phyloP scores from a whole-genome alignment of 2,113 vertebrate genomes.

The Probosciger aterrimus region DNA sequence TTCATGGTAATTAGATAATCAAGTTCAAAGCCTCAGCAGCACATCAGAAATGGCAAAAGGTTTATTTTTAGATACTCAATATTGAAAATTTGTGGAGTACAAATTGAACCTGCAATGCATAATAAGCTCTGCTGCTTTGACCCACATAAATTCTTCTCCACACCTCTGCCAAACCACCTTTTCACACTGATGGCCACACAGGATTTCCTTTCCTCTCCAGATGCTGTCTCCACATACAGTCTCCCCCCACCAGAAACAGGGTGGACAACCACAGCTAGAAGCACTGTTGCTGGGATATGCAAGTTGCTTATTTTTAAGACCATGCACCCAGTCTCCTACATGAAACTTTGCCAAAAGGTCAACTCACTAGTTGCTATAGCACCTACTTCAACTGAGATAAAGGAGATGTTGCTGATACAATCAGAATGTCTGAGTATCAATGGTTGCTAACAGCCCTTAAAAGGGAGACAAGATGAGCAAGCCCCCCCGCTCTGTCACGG shows the following conservation, averaged over 20 bases:
- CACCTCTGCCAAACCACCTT: not conserved
- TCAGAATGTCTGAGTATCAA: not conserved
- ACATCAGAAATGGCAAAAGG: not conserved
- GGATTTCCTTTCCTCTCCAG: not conserved
- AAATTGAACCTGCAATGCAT: not conserved
- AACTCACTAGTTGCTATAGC: not conserved
- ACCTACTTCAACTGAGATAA: not conserved
- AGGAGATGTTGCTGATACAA: not conserved
- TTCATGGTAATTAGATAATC: constrained; percentile 18
- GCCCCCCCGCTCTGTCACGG: fast-evolving
- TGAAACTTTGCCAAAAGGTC: not conserved
- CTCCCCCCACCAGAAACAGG: not conserved
- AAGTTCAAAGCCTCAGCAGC: constrained; percentile 13
- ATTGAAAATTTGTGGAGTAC: not conserved
- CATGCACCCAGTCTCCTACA: not conserved
- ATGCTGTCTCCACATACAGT: not conserved
- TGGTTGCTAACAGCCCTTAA: not conserved
- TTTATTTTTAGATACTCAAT: constrained; percentile 15
- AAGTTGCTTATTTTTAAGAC: not conserved
- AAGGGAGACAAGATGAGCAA: not conserved
- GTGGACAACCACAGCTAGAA: not conserved
- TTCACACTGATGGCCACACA: not conserved
- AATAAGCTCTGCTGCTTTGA: not conserved
- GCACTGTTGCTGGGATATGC: not conserved
- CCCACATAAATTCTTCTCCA: not conserved